phyloP scores from a whole-genome alignment of 2,113 vertebrate species.

The Nyctibius bracteatus region DNA sequence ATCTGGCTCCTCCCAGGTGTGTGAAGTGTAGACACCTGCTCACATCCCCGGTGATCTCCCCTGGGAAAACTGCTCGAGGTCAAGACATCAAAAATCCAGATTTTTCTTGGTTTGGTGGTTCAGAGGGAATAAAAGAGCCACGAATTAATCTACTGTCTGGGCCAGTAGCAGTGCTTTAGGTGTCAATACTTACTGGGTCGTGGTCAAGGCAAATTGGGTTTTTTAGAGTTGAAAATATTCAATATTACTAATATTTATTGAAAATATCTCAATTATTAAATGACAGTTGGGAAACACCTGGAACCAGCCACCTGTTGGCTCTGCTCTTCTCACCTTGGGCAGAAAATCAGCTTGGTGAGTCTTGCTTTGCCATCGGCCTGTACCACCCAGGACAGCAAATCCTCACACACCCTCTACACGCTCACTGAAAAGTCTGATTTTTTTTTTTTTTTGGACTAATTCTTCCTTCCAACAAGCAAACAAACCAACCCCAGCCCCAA shows the following conservation, averaged over 20 bases:
- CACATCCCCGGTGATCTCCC: fast-evolving
- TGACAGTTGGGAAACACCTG: not conserved
- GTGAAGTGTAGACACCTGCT: not conserved
- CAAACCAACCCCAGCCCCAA: not conserved
- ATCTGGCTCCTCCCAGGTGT: not conserved
- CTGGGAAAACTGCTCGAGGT: not conserved
- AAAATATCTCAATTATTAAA: not conserved
- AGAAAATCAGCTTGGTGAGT: not conserved
- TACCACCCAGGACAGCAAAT: fast-evolving
- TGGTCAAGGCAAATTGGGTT: not conserved
- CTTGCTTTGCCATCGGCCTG: not conserved
- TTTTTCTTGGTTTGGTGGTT: not conserved
- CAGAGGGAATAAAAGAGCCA: not conserved
- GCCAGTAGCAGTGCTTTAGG: not conserved
- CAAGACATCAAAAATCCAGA: not conserved
- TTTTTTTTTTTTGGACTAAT: too few relatives aligned
- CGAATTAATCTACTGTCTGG: fast-evolving
- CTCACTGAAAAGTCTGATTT: not conserved
- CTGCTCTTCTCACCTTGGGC: not conserved
- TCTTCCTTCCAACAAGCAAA: not conserved
- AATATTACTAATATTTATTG: too few relatives aligned
- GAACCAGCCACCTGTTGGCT: not conserved
- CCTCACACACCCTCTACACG: fast-evolving
- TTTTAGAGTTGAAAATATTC: too few relatives aligned
- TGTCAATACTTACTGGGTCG: fast-evolving